phyloP scores from a whole-genome alignment of 2,888 invertebrate species.

The Bellardia pandia region DNA sequence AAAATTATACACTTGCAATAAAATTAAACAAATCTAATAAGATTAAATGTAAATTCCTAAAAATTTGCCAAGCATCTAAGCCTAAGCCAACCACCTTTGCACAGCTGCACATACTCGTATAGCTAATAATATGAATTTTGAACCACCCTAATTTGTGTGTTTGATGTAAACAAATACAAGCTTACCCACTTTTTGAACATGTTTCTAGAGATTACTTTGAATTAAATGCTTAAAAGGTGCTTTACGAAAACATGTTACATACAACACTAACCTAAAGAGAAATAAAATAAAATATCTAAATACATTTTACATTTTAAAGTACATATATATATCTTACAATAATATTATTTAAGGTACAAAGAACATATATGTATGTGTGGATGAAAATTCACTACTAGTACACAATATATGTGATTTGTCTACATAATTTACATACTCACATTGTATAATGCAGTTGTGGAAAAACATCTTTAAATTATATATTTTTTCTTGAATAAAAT shows the following conservation, averaged over 20 bases:
- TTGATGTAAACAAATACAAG: conserved; percentile 11
- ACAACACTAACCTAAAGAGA: conserved; percentile 33
- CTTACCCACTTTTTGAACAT: conserved; percentile 12
- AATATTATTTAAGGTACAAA: conserved; percentile 17
- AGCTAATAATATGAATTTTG: neutral
- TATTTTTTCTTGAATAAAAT: too few relatives aligned
- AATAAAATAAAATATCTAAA: conserved; percentile 9
- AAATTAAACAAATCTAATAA: too few relatives aligned
- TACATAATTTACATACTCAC: too few relatives aligned
- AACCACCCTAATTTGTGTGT: conserved; percentile 5
- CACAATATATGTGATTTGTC: neutral
- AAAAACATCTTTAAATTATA: too few relatives aligned
- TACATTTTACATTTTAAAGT: conserved; percentile 22
- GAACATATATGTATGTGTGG: neutral
- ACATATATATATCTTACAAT: neutral
- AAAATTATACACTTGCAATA: too few relatives aligned
- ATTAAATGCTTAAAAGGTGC: conserved; percentile 46
- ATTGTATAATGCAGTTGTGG: too few relatives aligned
- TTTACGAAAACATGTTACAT: conserved; percentile 45
- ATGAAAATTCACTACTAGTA: conserved; percentile 5
- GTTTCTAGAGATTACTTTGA: conserved; percentile 44
- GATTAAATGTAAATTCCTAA: too few relatives aligned
- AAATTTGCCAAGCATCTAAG: too few relatives aligned
- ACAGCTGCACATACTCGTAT: neutral
- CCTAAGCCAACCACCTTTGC: neutral